Percentiles rank a stretch among this genome's conserved stretches.
Evolutionary conservation across 2,113 vertebrate species (phyloP).

Genomic region (Onychostoma macrolepis): DNA sequence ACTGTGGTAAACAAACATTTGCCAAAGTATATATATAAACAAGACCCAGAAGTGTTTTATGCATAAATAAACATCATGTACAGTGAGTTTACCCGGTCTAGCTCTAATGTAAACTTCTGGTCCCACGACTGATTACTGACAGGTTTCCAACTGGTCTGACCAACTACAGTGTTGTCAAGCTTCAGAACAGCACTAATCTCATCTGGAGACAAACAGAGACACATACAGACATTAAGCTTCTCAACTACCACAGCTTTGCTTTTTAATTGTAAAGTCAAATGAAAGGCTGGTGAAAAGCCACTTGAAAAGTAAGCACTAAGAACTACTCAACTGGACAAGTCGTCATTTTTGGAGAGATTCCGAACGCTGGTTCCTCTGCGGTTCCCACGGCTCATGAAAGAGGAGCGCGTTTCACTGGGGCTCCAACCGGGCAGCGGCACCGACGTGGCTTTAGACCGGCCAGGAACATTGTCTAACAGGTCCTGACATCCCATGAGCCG

Average conservation of each 20-base stretch:
- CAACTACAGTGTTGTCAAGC: conserved; percentile 98
- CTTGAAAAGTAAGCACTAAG: not conserved
- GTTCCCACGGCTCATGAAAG: conserved; percentile 94
- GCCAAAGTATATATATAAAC: not conserved
- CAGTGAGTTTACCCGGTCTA: conserved; percentile 87
- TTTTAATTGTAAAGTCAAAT: not conserved
- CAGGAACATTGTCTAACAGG: conserved; percentile 94
- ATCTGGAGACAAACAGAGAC: conserved; percentile 76
- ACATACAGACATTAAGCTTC: not conserved
- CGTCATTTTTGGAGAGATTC: conserved; percentile 93
- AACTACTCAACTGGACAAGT: conserved; percentile 92
- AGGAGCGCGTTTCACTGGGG: conserved; percentile 92
- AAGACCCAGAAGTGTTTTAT: not conserved
- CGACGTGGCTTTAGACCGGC: conserved; percentile 91
- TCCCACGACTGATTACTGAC: conserved; percentile 99
- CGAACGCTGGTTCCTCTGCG: conserved; percentile 88
- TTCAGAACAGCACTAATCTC: conserved; percentile 97
- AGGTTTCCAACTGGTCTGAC: conserved; percentile 95
- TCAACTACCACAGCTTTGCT: not conserved
- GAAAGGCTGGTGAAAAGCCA: not conserved
- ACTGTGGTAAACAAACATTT: conserved; percentile 65
- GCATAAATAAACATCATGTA: not conserved
- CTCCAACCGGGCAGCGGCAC: conserved; percentile 93
- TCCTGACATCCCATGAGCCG: conserved; percentile 99
- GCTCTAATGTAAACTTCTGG: conserved; percentile 98